A percentile compares a stretch with the other conserved stretches of the same genome.
Evolutionary conservation across 1,140 invertebrate species (phyloP).

Genomic region (Heliconius hermathena): DNA sequence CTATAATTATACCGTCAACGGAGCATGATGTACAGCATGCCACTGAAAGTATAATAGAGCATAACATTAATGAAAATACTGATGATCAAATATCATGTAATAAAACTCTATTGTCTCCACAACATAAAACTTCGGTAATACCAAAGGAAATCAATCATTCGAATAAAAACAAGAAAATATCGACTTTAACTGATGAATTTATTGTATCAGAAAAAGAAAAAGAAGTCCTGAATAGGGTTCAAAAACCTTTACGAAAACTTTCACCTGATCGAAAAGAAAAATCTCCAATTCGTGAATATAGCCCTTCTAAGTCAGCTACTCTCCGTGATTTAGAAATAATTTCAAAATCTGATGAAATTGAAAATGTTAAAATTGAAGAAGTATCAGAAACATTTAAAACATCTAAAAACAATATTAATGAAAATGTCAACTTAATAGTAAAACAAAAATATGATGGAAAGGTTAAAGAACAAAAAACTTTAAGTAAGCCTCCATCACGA

Average conservation of each 20-base stretch:
- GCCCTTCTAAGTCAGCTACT: constrained; percentile 24
- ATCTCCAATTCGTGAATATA: constrained; percentile 37
- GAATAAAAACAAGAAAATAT: constrained; percentile 12
- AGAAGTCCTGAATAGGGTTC: constrained; percentile 63
- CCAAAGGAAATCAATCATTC: background rate
- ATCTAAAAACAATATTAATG: constrained; percentile 27
- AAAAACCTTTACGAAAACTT: constrained; percentile 64
- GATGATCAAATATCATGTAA: constrained; percentile 14
- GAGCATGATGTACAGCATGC: constrained; percentile 29
- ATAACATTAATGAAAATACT: constrained; percentile 6
- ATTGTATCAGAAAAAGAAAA: constrained; percentile 57
- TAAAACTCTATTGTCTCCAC: constrained; percentile 11
- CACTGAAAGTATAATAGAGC: constrained; percentile 18
- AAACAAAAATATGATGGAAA: constrained; percentile 47
- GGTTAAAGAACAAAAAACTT: constrained; percentile 51
- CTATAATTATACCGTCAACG: background rate
- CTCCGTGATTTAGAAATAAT: constrained; percentile 21
- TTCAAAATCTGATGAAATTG: constrained; percentile 26
- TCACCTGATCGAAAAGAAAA: constrained; percentile 60
- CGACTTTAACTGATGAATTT: constrained; percentile 18
- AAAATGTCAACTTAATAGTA: constrained; percentile 30
- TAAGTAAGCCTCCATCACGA: constrained; percentile 57
- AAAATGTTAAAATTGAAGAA: constrained; percentile 38
- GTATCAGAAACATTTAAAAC: constrained; percentile 37
- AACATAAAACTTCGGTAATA: background rate